Base-by-base conservation (phyloP, 2,888 invertebrate species). In the Macrostomum cliftonense region DNA sequence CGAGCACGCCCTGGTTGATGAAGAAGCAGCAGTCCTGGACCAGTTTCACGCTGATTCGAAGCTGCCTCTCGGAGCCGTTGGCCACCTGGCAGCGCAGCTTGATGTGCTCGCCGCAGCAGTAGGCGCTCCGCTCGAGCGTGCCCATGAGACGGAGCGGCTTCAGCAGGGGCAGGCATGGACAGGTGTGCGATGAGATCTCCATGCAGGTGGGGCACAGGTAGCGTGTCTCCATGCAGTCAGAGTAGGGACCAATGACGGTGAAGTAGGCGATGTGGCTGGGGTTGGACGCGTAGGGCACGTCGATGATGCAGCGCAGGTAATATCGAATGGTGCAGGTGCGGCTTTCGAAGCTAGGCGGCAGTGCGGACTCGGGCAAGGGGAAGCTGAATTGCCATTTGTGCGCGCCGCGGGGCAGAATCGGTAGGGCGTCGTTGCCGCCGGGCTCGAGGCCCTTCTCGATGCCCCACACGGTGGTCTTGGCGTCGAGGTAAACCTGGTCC, bases 181-280 rank as follows among this genome's bases (percentile, higher is more conserved):
- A 66, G 12, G 59, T 59, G 49, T 60, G 59, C 9, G 59, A 54
- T 49, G 65, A 64, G 47, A 62, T 62, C 37, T 58, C 55, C 1
- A 59, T 60, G n/a, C 59, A 55, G 13, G 59, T 56, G 2, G 67
- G 65, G 16, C 81, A 81, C 73, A 81, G 69, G 63, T 80, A 81
- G 60, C 80, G 78, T 63, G 81, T 80, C 55, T 82, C 81, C 80
- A 81, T 81, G 65, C 81, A 81, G 68, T 82, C 81, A 58, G 80
- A 79, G 61, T 80, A 79, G 13, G 81, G 81, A 2, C 81, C 81
- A 56, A 82, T 79, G 43, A 82, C 74, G 1, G 81, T 81, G 65
- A 82, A 82, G 65, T 82, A 81, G 63, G 81, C 81, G 73, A 81
- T 78, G 12, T 81, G 80, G 63, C 81, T 81, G 0, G 81, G 81